phyloP scores from a whole-genome alignment of 2,113 vertebrate genomes.

The Oreochromis spilurus region DNA sequence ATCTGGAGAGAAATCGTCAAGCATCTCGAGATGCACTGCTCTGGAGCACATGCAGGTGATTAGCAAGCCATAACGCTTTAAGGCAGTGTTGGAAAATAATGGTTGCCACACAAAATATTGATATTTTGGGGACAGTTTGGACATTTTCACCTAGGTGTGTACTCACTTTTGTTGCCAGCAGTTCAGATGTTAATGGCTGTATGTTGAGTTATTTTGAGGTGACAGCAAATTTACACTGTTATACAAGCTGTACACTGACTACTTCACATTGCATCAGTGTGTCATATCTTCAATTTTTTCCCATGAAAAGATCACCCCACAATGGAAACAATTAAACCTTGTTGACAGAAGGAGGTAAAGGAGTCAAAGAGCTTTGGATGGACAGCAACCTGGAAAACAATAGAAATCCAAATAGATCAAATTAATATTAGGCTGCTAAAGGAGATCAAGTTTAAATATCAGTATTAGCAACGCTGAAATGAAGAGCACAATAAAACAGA shows the following conservation, averaged over 20 bases:
- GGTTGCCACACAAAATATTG: background rate
- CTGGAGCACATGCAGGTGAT: background rate
- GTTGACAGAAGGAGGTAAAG: background rate
- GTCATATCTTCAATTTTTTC: background rate
- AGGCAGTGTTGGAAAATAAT: background rate
- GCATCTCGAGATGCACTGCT: accelerated
- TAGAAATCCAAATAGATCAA: background rate
- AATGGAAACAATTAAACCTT: background rate
- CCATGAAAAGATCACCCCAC: background rate
- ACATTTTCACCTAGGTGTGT: background rate
- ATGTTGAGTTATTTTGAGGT: background rate
- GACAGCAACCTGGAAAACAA: background rate
- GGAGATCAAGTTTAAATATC: background rate
- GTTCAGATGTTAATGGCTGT: background rate
- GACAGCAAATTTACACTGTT: background rate
- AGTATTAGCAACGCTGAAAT: background rate
- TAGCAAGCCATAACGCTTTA: background rate
- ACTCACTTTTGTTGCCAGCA: background rate
- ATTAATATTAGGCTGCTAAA: background rate
- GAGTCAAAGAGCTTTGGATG: background rate
- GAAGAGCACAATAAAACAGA: background rate
- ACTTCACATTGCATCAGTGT: background rate
- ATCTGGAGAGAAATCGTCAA: background rate
- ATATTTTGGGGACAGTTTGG: background rate
- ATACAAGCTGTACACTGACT: background rate